These are phyloP conservation scores for Heteromormyrus szaboi DNA, from an alignment of 2,797 vertebrate species.

Conservation along the genomic window DNA sequence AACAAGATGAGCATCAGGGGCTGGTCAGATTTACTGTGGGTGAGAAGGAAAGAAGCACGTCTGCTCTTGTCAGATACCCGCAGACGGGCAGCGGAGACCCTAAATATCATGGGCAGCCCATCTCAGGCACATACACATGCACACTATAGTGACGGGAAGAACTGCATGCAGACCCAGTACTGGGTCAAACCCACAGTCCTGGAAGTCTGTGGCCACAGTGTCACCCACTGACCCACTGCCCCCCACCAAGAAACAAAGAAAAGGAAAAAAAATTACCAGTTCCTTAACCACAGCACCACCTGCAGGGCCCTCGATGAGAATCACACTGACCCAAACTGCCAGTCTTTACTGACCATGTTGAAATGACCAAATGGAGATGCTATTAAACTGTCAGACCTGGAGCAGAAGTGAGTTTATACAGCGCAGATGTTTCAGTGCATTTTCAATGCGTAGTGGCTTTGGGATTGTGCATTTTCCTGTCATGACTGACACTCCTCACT, in stretches of 20 bases:
- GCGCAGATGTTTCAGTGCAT: not conserved
- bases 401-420: not conserved
- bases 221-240: not conserved
- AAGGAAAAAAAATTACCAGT: not conserved
- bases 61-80: no score
- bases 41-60: no score
- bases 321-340: not conserved
- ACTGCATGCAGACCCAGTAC: not conserved
- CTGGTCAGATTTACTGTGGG: not conserved
- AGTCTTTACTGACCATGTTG: not conserved
- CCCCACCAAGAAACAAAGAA: not conserved
- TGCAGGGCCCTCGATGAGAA: not conserved
- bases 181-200: not conserved
- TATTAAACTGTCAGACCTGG: not conserved
- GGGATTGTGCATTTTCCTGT: not conserved
- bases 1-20: not conserved
- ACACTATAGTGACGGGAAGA: not conserved
- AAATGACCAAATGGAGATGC: not conserved
- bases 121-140: not conserved
- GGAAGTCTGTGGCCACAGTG: not conserved
- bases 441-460: not conserved
- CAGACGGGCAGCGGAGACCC: not conserved
- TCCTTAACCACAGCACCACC: not conserved
- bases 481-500: not conserved
- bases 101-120: not conserved